Evolutionary conservation across 2,888 invertebrate species (phyloP), one percentile per base, ranked within the genome.

Genomic region (Eupsilia transversa): DNA sequence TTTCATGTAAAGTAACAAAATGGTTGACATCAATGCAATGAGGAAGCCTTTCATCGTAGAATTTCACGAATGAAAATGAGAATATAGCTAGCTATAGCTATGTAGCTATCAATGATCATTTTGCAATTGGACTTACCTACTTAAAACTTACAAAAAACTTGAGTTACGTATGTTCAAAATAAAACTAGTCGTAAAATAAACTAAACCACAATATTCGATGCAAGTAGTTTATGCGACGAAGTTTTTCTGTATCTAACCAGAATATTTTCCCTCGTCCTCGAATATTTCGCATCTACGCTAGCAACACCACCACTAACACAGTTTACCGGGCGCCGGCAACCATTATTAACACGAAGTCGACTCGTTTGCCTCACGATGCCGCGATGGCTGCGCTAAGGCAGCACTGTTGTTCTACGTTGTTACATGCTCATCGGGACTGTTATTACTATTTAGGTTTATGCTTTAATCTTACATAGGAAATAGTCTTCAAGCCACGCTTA

Each of bases 321-420:
- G 70, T 85, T 84, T 72, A 57, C 64, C 27, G 78, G 79, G 73
- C 66, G 72, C 78, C 68, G 33, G 73, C 61, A 71, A 79, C 72
- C 52, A 77, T 86, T 87, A 87, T 77, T 75, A 83, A 80, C 78
- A 68, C 64, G 72, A 63, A 82, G 80, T 75, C 61, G 67, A 63
- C 59, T 87, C 75, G 73, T 69, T 77, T 49, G 61, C 43, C 12
- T 14, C 30, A 46, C 69, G 30, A 54, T n/a, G 35, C 30, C 3
- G 43, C 68, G 54, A 57, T 68, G 61, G 43, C 71, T 67, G 41
- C 57, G 63, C 63, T 72, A 64, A 20, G 67, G 67, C 64, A 75
- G 57, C 65, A 72, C 10, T 74, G 57, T 72, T 69, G 64, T 56
- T 68, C 27, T 33, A 33, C 14, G 30, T 30, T 68, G 57, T 46